Evolutionary conservation across 2,113 vertebrate species (phyloP), one percentile per base, ranked within the genome.

Genomic region (Spea bombifrons): DNA sequence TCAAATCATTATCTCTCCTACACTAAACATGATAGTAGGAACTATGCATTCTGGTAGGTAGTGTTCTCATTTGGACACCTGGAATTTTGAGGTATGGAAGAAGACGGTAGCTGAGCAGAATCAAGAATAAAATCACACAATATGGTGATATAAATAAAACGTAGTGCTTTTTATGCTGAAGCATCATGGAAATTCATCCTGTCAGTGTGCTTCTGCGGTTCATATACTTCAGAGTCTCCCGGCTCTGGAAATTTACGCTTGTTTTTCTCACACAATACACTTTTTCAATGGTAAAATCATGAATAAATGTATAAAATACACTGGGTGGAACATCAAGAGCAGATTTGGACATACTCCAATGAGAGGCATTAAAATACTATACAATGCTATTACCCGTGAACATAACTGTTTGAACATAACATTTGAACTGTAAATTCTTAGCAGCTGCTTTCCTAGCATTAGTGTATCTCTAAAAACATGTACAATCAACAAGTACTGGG

Each of bases 381-480:
- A 78, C 69, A 78, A 46, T 65, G 76, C 76, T 78, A 78, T 78
- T 78, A 78, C 70, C 76, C 69, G 70, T 70, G 75, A 83, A 10
- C 66, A 78, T 71, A 89, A 88, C 79, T 3, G 78, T 83, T 75
- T 48, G 78, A 53, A 82, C 30, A 65, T 30, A 30, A 30, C 30
- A 30, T 30, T 30, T 30, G 85, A 57, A 87, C 89, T 87, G 90
- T 84, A 84, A 87, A 89, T 90, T 68, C 46, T 65, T 0, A 5
- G 8, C 43, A 57, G 81, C 69, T 82, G 83, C 76, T 84, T 81
- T 84, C 63, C 83, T 87, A 89, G 88, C 89, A 89, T 84, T 79
- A 83, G 30, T 30, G 30, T 30, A 30, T 30, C 1, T 30, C 30
- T 30, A 30, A 30, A 30, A 30, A 30, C 30, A 30, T 30, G 30